A percentile compares a stretch with the other conserved stretches of the same genome.
phyloP scores from a whole-genome alignment of 2,797 vertebrate genomes.

The Zalophus californianus region DNA sequence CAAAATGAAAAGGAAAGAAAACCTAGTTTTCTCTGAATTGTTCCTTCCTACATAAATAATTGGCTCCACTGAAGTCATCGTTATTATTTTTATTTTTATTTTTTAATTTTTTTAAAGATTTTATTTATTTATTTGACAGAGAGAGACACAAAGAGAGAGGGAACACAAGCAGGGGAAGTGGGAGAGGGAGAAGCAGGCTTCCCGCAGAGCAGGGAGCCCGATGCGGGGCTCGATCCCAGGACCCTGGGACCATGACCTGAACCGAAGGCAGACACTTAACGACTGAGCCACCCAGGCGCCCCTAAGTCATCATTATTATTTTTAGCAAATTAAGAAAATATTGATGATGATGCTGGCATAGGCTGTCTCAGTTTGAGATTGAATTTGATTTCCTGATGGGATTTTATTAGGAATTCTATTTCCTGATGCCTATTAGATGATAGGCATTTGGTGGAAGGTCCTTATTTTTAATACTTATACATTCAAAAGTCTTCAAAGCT shows the following conservation, averaged over 20 bases:
- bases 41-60: not conserved
- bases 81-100: not conserved
- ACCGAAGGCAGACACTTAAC: too few relatives aligned
- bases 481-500: conserved; percentile 29
- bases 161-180: too few relatives aligned
- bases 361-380: not conserved
- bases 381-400: not conserved
- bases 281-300: too few relatives aligned
- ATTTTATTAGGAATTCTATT: not conserved
- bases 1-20: not conserved
- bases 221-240: too few relatives aligned
- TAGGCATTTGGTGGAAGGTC: not conserved
- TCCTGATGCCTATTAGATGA: not conserved
- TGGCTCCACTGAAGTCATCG: not conserved
- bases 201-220: too few relatives aligned
- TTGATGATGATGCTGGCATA: not conserved
- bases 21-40: not conserved
- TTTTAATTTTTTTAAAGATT: too few relatives aligned
- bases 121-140: too few relatives aligned
- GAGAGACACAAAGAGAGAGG: too few relatives aligned
- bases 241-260: too few relatives aligned
- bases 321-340: conserved; percentile 11
- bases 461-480: not conserved
- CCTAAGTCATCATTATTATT: conserved; percentile 34
- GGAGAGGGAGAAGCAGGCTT: too few relatives aligned